These are phyloP conservation scores for Panzeria rudis DNA, from an alignment of 2,888 invertebrate genomes.

Conservation along the genomic window DNA sequence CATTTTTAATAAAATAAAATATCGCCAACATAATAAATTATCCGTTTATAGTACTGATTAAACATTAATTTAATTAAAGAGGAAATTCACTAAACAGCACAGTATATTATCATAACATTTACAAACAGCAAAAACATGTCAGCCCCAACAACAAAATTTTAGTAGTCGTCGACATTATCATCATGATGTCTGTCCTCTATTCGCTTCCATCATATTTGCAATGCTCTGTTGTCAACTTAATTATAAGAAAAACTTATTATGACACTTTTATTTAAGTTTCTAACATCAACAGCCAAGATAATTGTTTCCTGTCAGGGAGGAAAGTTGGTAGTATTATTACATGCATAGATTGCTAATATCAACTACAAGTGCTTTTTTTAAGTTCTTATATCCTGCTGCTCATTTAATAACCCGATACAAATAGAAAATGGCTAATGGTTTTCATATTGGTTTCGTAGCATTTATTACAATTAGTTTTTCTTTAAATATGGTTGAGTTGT, in stretches of 20 bases:
- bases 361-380: not conserved
- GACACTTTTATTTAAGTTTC: constrained; percentile 9
- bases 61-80: not conserved
- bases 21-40: too few relatives aligned
- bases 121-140: not conserved
- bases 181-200: not conserved
- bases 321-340: not conserved
- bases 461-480: constrained; percentile 4
- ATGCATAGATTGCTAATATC: not conserved
- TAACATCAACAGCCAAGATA: not conserved
- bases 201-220: not conserved
- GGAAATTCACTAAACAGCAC: not conserved
- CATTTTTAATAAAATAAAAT: not conserved
- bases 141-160: not conserved
- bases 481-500: constrained; percentile 10
- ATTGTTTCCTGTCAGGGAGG: not conserved
- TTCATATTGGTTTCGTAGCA: not conserved
- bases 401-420: not conserved
- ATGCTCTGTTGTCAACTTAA: constrained; percentile 5
- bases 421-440: not conserved
- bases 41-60: not conserved
- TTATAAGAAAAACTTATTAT: constrained; percentile 20
- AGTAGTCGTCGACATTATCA: not conserved
- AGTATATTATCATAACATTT: not conserved
- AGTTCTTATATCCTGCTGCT: constrained; percentile 17